Base-by-base conservation (phyloP, 1,140 invertebrate genomes). In the Ylistrum balloti region DNA sequence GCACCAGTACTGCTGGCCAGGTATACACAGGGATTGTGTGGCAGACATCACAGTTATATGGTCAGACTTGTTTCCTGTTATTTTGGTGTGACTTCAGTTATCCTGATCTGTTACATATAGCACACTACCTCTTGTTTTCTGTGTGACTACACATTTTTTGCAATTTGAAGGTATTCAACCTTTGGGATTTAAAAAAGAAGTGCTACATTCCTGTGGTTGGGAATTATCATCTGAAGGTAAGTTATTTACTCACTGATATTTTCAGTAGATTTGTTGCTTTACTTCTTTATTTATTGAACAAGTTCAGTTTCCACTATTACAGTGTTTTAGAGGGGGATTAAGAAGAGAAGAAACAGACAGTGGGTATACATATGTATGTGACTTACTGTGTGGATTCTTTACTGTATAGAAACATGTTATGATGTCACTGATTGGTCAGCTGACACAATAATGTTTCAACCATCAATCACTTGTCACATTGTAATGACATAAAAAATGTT, bases 391-490 rank as follows among this genome's bases (percentile, higher is more conserved):
- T n/a, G n/a, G n/a, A n/a, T 48, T 10, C 45, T 48, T 74, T 74
- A 5, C 7, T 28, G 9, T 74, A 74, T 28, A 48, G 56, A 5
- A 28, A 74, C 56, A n/a, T 74, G 56, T 74, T 28, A 28, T 74
- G 56, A 74, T n/a, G 56, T 74, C n/a, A 74, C 28, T 28, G 22
- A 74, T 74, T 28, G n/a, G 56, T 74, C 56, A 74, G 56, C 56
- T 74, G 56, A 74, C 56, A 74, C 56, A 74, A 74, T 74, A 5
- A 74, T 74, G 56, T 74, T n/a, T 28, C 0, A n/a, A 74, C n/a
- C n/a, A 74, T 74, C 56, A n/a, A 74, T 74, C 56, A 74, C n/a
- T 74, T 28, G 56, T 74, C 56, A 74, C n/a, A 28, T 74, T 28
- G 56, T n/a, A 74, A 28, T 11, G 5, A 38, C 35, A 20, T 56